Evolutionary conservation across 2,888 invertebrate genomes (phyloP), one percentile per base, ranked within the genome.

Genomic region (Apodemia zela): DNA sequence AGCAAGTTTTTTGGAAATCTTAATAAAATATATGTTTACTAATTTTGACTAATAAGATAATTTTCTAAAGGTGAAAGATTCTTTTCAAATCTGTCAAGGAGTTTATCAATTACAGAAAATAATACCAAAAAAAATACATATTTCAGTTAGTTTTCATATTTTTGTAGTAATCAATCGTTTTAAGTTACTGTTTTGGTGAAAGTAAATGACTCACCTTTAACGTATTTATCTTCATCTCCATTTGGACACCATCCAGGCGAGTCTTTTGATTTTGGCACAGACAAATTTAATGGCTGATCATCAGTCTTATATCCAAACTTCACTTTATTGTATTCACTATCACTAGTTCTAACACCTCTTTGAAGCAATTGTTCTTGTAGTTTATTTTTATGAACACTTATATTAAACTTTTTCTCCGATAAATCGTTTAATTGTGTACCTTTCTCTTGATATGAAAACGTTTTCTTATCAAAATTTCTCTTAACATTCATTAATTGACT

Each of bases 211-310:
- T 79, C 67, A 89, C 89, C 89, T 84, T 85, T 88, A 18, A 66
- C 67, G 21, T 72, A 72, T 69, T 81, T 83, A 2, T 87, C 87
- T 35, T 89, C 87, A 5, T 88, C 88, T 63, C 66, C 68, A 15
- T 69, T 72, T 5, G 74, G 69, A 63, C 75, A 72, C 83, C 85
- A 85, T 2, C 74, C 79, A 1, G 81, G 72, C 0, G 82, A 81
- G 49, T 87, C 89, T 68, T 89, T 89, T 63, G 89, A 82, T 73
- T 93, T 93, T 66, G 93, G 90, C 81, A 94, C 93, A 65, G 93
- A 93, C 71, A 94, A 79, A 78, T 94, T 93, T 64, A 94, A 76
- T 8, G 94, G 94, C 77, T 93, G 93, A 71, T 94, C 94, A 35
- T 87, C 84, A 67, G 74, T 72, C 70, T 81, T 84, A 68, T 76